Base-by-base conservation (phyloP, 2,113 vertebrate species). In the Poicephalus gulielmi region DNA sequence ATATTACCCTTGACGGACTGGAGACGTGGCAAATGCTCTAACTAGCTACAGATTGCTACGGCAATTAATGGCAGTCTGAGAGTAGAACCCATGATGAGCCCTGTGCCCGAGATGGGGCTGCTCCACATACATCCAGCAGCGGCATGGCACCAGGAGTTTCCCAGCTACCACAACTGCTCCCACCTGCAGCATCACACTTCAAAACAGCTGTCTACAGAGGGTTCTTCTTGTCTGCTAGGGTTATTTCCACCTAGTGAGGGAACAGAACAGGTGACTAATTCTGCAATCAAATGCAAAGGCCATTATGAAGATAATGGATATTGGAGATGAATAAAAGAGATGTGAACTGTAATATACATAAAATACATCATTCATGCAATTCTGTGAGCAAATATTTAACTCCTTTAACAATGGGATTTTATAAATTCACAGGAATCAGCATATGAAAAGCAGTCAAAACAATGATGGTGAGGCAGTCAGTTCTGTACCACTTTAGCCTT, bases 31-130 rank as follows among this genome's bases (percentile, higher is more conserved):
- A 69, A 37, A 46, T 4, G 22, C 63, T 77, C 35, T 9, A 6
- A 16, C 27, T 3, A 23, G 55, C 52, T 62, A 43, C 43, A 4
- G 7, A 55, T 37, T 17, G 68, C 67, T 6, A 1, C 0, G 17
- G 19, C 43, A 19, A 6, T 5, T 28, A 35, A 6, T 0, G 28
- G 14, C 49, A 53, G 19, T 7, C 35, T 3, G 10, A n/a, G 39
- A 76, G 15, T 9, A 5, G 10, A 8, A 8, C 14, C 27, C 35
- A 4, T 6, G 4, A 60, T 17, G 4, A 28, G 11, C 3, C 39
- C 52, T 1, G 15, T 8, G 4, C 5, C 11, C 0, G 5, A 14
- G 30, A 27, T 0, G 7, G 27, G 25, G 50, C 46, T 39, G 55
- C 57, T 35, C 28, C 2, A 3, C 18, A 4, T 1, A 10, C 2